Percentiles rank a stretch among this genome's conserved stretches.
Evolutionary conservation across 2,113 vertebrate species (phyloP).

Genomic region (Toxostoma redivivum): DNA sequence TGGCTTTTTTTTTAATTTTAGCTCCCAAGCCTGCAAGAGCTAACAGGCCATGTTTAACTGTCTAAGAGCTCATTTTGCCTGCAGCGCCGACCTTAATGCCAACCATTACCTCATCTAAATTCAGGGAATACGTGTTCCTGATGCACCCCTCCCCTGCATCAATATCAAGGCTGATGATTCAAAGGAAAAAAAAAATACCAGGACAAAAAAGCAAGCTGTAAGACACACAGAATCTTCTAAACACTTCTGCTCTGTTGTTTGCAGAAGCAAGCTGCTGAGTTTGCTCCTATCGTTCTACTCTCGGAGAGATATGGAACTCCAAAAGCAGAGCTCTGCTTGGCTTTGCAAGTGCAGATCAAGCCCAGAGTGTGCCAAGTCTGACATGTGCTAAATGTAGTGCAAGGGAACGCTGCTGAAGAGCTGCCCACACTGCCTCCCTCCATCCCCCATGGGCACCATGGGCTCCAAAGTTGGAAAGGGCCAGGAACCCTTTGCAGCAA

Average conservation of each 20-base stretch:
- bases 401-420: neutral
- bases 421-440: neutral
- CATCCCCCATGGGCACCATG: accelerated
- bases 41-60: constrained; percentile 6
- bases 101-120: constrained; percentile 51
- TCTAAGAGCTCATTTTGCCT: constrained; percentile 44
- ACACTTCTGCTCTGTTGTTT: neutral
- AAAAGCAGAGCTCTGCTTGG: neutral
- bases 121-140: neutral
- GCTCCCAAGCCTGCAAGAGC: neutral
- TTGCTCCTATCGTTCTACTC: neutral
- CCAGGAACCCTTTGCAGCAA: neutral
- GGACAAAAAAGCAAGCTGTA: neutral
- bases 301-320: neutral
- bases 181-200: neutral
- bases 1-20: neutral
- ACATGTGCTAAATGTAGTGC: neutral
- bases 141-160: neutral
- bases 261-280: neutral
- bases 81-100: neutral
- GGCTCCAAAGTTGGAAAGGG: neutral
- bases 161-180: neutral
- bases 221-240: neutral
- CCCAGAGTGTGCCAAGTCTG: neutral
- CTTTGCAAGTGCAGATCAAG: neutral